phyloP scores from a whole-genome alignment of 1,140 invertebrate species.

The Neoseiulus cucumeris region DNA sequence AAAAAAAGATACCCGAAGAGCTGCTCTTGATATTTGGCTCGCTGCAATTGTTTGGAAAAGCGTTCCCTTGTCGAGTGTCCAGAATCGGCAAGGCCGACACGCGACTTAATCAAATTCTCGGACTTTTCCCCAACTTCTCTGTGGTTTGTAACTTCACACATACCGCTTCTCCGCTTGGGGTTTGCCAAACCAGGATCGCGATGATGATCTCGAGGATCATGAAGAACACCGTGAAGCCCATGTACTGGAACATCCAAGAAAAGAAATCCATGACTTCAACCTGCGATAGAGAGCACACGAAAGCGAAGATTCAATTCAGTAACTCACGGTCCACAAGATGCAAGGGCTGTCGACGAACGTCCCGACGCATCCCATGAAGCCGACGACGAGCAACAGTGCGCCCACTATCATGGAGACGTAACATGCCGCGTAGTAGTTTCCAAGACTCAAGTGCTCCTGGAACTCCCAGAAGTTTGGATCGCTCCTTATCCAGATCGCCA shows the following conservation, averaged over 20 bases:
- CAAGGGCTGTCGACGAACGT: constrained; percentile 21
- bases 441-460: constrained; percentile 16
- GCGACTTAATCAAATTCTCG: too few species aligned
- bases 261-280: neutral
- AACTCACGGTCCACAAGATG: constrained; percentile 21
- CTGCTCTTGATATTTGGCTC: too few species aligned
- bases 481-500: constrained; percentile 19
- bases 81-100: too few species aligned
- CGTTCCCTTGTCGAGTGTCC: too few species aligned
- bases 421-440: constrained; percentile 20
- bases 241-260: constrained; percentile 18
- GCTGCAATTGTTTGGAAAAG: too few species aligned
- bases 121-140: neutral
- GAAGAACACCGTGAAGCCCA: constrained; percentile 17
- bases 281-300: too few species aligned
- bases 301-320: too few species aligned
- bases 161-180: constrained; percentile 21
- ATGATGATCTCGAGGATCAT: constrained; percentile 19
- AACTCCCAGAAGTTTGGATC: constrained; percentile 22
- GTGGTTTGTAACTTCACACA: neutral
- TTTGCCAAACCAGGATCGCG: constrained; percentile 20
- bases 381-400: constrained; percentile 19
- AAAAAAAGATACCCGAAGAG: too few species aligned
- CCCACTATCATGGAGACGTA: constrained; percentile 20
- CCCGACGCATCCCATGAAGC: constrained; percentile 21